Percentiles rank a stretch among this genome's conserved stretches.
Evolutionary conservation across 2,113 vertebrate genomes (phyloP).

Genomic region (Ceyx melanurus): DNA sequence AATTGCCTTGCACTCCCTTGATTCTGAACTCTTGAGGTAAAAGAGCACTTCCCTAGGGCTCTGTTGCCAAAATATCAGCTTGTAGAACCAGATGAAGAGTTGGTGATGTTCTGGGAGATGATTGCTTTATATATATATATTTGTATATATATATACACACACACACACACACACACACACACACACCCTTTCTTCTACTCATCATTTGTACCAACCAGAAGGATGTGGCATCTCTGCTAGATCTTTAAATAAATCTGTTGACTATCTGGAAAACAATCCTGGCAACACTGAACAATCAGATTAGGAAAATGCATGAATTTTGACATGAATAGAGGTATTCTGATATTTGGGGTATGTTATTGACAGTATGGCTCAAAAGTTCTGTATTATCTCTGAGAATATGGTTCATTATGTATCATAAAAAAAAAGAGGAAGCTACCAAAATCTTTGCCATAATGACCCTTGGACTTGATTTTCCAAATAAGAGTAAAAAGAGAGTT

Average conservation of each 20-base stretch:
- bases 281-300: not conserved
- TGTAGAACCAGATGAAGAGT: too few relatives aligned
- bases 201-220: not conserved
- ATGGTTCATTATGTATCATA: not conserved
- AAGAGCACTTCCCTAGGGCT: accelerated
- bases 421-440: not conserved
- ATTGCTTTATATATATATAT: too few relatives aligned
- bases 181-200: not conserved
- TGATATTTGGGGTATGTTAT: not conserved
- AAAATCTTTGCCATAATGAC: not conserved
- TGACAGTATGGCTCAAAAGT: not conserved
- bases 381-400: not conserved
- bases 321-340: not conserved
- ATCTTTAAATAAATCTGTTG: not conserved
- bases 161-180: not conserved
- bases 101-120: too few relatives aligned
- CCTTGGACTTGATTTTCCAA: not conserved
- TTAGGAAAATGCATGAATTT: not conserved
- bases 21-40: not conserved
- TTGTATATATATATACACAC: too few relatives aligned
- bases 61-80: not conserved
- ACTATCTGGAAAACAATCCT: not conserved
- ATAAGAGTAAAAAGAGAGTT: not conserved
- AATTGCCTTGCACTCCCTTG: not conserved
- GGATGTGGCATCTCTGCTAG: not conserved